Base-by-base conservation (phyloP, 2,113 vertebrate species). In the Zosterops lateralis region DNA sequence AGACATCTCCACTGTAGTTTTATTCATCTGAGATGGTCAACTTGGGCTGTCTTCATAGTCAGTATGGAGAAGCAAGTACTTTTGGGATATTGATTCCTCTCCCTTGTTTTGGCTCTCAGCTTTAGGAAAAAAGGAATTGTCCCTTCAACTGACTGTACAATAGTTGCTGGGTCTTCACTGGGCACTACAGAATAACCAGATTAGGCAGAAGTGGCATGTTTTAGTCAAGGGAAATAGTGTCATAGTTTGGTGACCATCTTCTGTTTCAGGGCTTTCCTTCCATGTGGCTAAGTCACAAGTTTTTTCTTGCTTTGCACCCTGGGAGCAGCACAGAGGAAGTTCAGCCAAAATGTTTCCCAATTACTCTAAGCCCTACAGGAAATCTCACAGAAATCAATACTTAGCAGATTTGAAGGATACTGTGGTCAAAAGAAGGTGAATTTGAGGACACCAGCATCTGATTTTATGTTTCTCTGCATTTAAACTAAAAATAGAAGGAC, bases 211-310 rank as follows among this genome's bases (percentile, higher is more conserved):
- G 10, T 32, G 40, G 34, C 3, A 29, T 24, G 0, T 72, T 80
- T 38, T 17, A 51, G 8, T 29, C 24, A 84, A 84, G 17, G 38
- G 40, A 76, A 60, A 65, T 58, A 7, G 16, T 44, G 16, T 19
- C 14, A 38, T 1, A 56, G 2, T 25, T 87, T 80, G 42, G 6
- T 0, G 1, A 50, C 26, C 3, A 0, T 58, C 38, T 53, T 78
- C 15, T 44, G 12, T 42, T 82, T 51, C 22, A 14, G n/a, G 14
- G 5, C 16, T 60, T 31, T 82, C 25, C 6, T 47, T 38, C 12
- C 44, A 34, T 17, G 8, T 62, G 11, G 7, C 25, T 36, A 62
- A 78, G 7, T 6, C 42, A 26, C 14, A 50, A 90, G 8, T 7
- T 88, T 71, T 79, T 73, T 42, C 16, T 45, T 80, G 7, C 14